phyloP scores from a whole-genome alignment of 2,888 invertebrate species.

The Ganaspis brasiliensis region DNA sequence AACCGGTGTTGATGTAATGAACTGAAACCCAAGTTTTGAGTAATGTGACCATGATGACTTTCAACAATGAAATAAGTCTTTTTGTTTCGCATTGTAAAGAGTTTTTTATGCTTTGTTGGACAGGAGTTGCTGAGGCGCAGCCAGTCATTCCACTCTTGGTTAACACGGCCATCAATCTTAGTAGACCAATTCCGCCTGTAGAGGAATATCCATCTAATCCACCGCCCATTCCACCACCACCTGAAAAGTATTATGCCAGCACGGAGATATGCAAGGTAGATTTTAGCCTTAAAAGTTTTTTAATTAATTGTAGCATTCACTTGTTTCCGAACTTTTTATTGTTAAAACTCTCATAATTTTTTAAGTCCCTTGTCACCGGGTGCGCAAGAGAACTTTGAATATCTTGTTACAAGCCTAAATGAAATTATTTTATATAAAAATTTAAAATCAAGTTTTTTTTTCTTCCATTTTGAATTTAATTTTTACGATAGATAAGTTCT shows the following conservation, averaged over 20 bases:
- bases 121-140: conserved; percentile 75
- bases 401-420: too few species aligned
- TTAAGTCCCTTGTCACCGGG: too few species aligned
- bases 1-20: neutral
- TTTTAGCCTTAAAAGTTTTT: neutral
- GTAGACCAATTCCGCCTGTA: conserved; percentile 75
- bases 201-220: conserved; percentile 81
- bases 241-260: conserved; percentile 88
- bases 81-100: conserved; percentile 13
- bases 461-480: too few species aligned
- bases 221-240: conserved; percentile 86
- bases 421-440: too few species aligned
- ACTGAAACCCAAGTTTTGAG: neutral
- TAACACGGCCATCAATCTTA: conserved; percentile 77
- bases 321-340: neutral
- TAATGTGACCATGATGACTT: conserved; percentile 25
- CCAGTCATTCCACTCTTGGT: conserved; percentile 76
- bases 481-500: too few species aligned
- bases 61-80: conserved; percentile 47
- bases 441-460: too few species aligned
- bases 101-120: conserved; percentile 43
- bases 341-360: neutral
- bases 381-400: too few species aligned
- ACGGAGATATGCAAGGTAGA: conserved; percentile 83
- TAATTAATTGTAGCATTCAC: neutral